phyloP scores from a whole-genome alignment of 2,797 vertebrate genomes.

The Hoplostethus mediterraneus region DNA sequence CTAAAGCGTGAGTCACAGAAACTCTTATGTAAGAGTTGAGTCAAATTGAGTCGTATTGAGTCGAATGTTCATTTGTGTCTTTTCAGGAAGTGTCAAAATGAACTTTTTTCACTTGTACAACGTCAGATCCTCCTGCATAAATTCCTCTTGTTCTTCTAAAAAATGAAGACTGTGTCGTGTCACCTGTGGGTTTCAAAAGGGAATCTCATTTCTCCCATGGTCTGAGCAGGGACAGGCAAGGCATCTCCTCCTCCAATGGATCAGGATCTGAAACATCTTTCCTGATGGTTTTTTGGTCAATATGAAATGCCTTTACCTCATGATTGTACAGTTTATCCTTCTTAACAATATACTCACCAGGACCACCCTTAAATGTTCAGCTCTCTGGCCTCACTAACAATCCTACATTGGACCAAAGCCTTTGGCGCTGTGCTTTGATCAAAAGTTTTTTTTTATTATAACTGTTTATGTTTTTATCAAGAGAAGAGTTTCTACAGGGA shows the following conservation, averaged over 20 bases:
- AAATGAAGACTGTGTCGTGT: no score
- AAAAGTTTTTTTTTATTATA: not conserved
- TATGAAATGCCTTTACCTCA: no score
- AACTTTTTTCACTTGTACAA: not conserved
- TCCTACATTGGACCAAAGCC: not conserved
- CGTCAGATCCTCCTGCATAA: not conserved
- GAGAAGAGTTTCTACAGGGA: not conserved
- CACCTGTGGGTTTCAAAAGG: no score
- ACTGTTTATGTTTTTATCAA: not conserved
- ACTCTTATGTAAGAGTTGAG: not conserved
- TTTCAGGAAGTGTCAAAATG: not conserved
- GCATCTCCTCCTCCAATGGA: not conserved
- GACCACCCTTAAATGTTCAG: not conserved
- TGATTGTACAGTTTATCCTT: no score
- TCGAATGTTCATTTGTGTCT: no score
- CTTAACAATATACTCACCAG: no score
- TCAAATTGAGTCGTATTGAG: no score
- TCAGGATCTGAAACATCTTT: not conserved
- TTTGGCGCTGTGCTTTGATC: not conserved
- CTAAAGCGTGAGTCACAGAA: not conserved
- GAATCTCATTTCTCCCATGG: not conserved
- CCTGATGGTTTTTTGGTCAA: no score
- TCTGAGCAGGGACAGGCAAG: not conserved
- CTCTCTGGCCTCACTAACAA: not conserved
- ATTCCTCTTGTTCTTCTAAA: not conserved